Evolutionary conservation across 2,797 vertebrate species (phyloP).

Genomic region (Acropternis orthonyx): DNA sequence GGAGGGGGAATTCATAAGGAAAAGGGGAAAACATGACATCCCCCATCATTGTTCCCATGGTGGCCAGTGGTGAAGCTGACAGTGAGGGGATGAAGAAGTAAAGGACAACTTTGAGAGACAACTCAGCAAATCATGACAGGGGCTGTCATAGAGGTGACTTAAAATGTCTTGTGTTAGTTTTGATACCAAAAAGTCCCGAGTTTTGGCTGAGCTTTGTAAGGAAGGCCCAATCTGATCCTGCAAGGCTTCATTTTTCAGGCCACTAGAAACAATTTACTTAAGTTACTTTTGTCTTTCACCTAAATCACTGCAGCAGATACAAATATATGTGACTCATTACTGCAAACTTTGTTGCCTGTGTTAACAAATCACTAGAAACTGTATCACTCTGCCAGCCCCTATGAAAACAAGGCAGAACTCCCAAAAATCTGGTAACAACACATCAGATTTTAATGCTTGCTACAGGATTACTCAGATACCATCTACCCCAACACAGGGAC

Average conservation of each 20-base stretch:
- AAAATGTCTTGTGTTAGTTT: background rate
- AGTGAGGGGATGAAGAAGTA: background rate
- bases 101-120: background rate
- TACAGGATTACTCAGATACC: background rate
- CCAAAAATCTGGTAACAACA: background rate
- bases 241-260: background rate
- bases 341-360: background rate
- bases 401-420: background rate
- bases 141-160: background rate
- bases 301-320: background rate
- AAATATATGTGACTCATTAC: background rate
- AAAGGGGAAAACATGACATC: background rate
- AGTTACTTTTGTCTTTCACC: background rate
- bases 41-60: background rate
- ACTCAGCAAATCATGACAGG: background rate
- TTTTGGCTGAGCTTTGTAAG: too few relatives aligned
- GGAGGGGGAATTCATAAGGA: background rate
- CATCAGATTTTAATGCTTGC: background rate
- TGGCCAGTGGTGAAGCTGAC: background rate
- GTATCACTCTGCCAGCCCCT: background rate
- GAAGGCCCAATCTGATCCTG: background rate
- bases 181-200: accelerated
- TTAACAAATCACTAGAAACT: background rate
- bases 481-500: background rate
- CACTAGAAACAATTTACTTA: background rate